A percentile compares a stretch with the other conserved stretches of the same genome.
phyloP scores from a whole-genome alignment of 1,140 invertebrate genomes.

The Euura lappo region DNA sequence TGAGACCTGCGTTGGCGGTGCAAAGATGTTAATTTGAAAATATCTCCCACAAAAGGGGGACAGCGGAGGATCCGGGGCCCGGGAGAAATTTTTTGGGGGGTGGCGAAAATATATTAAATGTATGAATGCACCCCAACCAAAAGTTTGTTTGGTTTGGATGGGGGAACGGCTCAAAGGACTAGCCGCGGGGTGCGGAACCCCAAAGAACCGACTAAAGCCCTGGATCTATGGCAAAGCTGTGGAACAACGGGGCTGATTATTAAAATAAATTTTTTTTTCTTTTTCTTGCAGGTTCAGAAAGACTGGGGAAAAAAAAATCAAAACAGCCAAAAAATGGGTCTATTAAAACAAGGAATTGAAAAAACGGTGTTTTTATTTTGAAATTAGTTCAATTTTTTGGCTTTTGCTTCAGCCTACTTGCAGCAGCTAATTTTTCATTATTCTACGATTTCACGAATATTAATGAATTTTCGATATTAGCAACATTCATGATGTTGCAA shows the following conservation, averaged over 20 bases:
- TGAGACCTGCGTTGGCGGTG: background rate
- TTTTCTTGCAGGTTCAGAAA: background rate
- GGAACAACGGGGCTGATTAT: background rate
- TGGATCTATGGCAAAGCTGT: background rate
- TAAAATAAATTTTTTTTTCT: background rate
- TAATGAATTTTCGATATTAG: too few relatives aligned
- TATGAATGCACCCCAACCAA: background rate
- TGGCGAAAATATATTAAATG: background rate
- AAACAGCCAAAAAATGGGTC: too few relatives aligned
- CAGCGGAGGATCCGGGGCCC: too few relatives aligned
- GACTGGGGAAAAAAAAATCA: background rate
- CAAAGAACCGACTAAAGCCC: background rate
- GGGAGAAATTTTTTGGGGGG: background rate
- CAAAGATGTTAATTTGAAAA: slow-evolving; percentile 1
- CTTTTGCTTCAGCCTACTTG: too few relatives aligned
- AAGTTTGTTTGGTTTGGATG: slow-evolving; percentile 5
- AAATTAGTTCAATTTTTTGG: too few relatives aligned
- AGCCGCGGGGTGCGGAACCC: background rate
- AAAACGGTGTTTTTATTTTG: too few relatives aligned
- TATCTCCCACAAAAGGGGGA: background rate
- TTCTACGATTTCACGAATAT: too few relatives aligned
- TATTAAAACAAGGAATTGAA: too few relatives aligned
- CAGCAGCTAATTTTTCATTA: too few relatives aligned
- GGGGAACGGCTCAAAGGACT: background rate
- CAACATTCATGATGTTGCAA: too few relatives aligned